Percentiles rank a stretch among this genome's conserved stretches.
phyloP scores from a whole-genome alignment of 2,113 vertebrate species.

The Strix aluco region DNA sequence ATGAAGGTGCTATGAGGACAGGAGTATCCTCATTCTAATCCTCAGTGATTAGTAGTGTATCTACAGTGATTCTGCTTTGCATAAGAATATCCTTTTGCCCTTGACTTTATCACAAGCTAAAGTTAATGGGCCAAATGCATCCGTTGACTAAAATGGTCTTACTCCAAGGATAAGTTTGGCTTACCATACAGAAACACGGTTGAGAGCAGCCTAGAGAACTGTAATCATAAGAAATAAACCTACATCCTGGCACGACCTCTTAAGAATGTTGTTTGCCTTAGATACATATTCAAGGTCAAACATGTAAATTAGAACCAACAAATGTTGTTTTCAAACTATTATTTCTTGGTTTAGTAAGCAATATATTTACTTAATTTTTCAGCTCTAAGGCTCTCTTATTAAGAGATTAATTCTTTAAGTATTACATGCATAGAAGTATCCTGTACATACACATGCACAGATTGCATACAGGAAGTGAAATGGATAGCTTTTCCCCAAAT shows the following conservation, averaged over 20 bases:
- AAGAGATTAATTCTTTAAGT: not conserved
- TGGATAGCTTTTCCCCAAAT: not conserved
- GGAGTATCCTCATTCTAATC: constrained; percentile 49
- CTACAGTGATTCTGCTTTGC: constrained; percentile 50
- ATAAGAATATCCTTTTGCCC: constrained; percentile 55
- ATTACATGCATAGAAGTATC: not conserved
- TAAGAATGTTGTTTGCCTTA: not conserved
- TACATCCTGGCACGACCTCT: not conserved
- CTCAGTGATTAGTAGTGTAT: constrained; percentile 33
- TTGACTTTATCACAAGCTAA: constrained; percentile 63
- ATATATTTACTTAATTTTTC: not conserved
- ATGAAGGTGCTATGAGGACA: constrained; percentile 1
- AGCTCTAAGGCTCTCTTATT: not conserved
- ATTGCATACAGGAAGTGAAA: not conserved
- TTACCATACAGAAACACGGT: not conserved
- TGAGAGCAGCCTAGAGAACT: not conserved
- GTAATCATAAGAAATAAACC: not conserved
- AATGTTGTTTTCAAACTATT: not conserved
- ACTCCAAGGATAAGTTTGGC: constrained; percentile 46
- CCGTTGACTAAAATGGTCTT: constrained; percentile 49
- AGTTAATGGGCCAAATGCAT: constrained; percentile 66
- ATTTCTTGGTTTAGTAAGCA: not conserved
- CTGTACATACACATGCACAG: not conserved
- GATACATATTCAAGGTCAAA: not conserved
- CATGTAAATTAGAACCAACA: not conserved